A percentile compares a stretch with the other conserved stretches of the same genome.
These are phyloP conservation scores for Heliconius melpomene DNA, from an alignment of 1,140 invertebrate species.

Conservation along the genomic window DNA sequence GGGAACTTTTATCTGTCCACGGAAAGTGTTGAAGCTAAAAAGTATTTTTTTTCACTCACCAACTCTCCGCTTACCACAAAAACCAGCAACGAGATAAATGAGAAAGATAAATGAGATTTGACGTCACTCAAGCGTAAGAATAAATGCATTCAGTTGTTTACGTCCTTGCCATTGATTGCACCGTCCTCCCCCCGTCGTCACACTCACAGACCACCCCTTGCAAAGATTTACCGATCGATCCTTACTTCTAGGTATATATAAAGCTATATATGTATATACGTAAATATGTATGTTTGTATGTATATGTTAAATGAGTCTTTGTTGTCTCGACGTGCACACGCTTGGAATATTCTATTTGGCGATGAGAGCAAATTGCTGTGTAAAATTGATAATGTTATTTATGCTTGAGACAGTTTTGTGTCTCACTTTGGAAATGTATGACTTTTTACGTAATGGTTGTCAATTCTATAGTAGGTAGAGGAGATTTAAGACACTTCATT, in stretches of 20 bases:
- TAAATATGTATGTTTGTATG: not conserved
- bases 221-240: slow-evolving; percentile 18
- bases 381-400: not conserved
- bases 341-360: slow-evolving; percentile 13
- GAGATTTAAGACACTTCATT: no score
- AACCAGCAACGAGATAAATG: no score
- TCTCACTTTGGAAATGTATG: no score
- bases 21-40: no score
- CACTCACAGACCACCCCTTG: not conserved
- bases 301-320: slow-evolving; percentile 4
- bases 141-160: slow-evolving; percentile 10
- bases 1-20: no score
- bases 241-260: not conserved
- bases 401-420: not conserved
- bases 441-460: no score
- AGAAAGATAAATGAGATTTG: not conserved
- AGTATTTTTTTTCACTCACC: no score
- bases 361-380: slow-evolving; percentile 1
- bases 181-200: not conserved
- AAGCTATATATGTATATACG: not conserved
- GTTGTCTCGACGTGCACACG: slow-evolving; percentile 12
- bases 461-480: no score
- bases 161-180: slow-evolving; percentile 18
- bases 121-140: not conserved
- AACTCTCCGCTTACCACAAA: no score